Conservation (phyloP, 2,888 invertebrate species). For the Drosophila pegasa region DNA sequence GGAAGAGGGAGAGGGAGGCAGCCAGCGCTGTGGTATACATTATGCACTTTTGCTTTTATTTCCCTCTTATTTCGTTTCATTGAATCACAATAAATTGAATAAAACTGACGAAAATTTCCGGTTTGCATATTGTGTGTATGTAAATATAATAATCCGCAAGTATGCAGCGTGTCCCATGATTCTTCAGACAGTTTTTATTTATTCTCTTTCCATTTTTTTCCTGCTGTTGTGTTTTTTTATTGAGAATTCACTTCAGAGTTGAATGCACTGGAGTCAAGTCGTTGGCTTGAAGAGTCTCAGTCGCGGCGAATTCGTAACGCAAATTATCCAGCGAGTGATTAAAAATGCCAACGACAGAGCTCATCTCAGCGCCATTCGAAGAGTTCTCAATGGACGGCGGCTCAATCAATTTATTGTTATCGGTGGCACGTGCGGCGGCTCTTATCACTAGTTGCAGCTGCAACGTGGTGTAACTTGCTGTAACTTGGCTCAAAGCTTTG, state of each 20-base stretch:
- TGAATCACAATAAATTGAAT: conserved; percentile 42
- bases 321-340: conserved; percentile 41
- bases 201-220: neutral
- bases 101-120: conserved; percentile 59
- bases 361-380: neutral
- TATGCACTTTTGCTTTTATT: conserved; percentile 67
- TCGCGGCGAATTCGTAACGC: conserved; percentile 28
- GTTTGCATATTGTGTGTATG: conserved; percentile 35
- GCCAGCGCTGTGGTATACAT: conserved; percentile 32
- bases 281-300: conserved; percentile 35
- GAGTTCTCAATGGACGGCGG: conserved; percentile 17
- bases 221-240: conserved; percentile 16
- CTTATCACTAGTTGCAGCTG: conserved; percentile 31
- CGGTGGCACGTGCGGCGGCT: conserved; percentile 60
- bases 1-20: neutral
- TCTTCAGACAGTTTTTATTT: conserved; percentile 8
- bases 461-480: conserved; percentile 4
- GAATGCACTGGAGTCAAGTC: conserved; percentile 63
- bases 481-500: neutral
- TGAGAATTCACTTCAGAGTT: conserved; percentile 55
- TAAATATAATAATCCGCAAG: conserved; percentile 39
- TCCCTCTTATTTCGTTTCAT: conserved; percentile 32
- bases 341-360: conserved; percentile 32
- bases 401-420: conserved; percentile 65
- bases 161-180: conserved; percentile 19